These are phyloP conservation scores for Syndactyla subalaris DNA, from an alignment of 2,797 vertebrate species.

Conservation along the genomic window DNA sequence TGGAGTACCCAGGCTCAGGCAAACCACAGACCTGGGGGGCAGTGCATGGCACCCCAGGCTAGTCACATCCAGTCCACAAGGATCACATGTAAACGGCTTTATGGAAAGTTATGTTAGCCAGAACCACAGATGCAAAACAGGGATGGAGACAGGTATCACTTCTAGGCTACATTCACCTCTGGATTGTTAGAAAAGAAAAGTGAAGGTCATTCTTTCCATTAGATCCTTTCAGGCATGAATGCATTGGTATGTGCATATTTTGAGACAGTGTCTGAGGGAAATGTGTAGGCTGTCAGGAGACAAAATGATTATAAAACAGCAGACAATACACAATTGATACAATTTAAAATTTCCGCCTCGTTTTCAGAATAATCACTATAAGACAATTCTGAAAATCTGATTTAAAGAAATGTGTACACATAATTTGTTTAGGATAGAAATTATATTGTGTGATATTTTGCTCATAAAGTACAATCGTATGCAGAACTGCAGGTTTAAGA, in stretches of 20 bases:
- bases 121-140: rapidly evolving
- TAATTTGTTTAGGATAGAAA: neutral
- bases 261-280: neutral
- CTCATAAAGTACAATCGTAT: neutral
- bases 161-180: neutral
- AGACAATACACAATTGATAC: neutral
- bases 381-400: neutral
- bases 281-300: neutral
- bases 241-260: neutral
- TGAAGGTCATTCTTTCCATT: neutral
- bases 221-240: neutral
- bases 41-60: rapidly evolving
- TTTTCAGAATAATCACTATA: neutral
- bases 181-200: neutral
- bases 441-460: neutral
- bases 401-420: neutral
- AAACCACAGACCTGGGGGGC: neutral
- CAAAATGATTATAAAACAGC: neutral
- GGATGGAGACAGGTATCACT: neutral
- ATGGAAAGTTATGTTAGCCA: neutral
- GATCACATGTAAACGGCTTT: rapidly evolving
- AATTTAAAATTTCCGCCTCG: neutral
- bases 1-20: rapidly evolving
- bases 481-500: neutral
- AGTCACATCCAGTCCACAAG: neutral